These are phyloP conservation scores for Plotosus lineatus DNA, from an alignment of 2,113 vertebrate species.

Conservation along the genomic window DNA sequence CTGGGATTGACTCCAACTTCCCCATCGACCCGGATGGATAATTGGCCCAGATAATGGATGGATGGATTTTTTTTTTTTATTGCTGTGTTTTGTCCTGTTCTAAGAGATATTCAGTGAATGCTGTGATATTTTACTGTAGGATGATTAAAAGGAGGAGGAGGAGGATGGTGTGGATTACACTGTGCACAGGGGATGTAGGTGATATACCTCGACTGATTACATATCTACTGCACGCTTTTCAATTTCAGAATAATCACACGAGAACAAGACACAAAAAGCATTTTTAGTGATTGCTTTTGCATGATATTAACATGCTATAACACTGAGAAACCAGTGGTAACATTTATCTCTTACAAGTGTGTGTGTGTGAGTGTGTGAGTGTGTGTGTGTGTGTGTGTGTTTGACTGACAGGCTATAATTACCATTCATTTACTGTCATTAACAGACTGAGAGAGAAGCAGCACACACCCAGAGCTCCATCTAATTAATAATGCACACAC, in stretches of 20 bases:
- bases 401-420: constrained; percentile 43
- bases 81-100: neutral
- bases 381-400: constrained; percentile 44
- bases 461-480: constrained; percentile 30
- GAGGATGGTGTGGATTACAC: neutral
- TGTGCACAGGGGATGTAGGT: neutral
- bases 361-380: constrained; percentile 36
- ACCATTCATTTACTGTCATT: constrained; percentile 49
- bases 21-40: too few species aligned
- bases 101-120: neutral
- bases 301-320: neutral
- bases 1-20: too few species aligned
- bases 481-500: constrained; percentile 47
- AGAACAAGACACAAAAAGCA: neutral
- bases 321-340: constrained; percentile 1
- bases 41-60: too few species aligned
- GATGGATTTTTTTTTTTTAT: neutral
- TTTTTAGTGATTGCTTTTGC: neutral
- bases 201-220: neutral
- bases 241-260: neutral
- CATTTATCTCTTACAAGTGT: neutral
- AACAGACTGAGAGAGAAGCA: constrained; percentile 44
- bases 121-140: neutral
- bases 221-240: neutral
- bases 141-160: neutral